These are phyloP conservation scores for Periophthalmodon schlosseri DNA, from an alignment of 2,113 vertebrate species.

Conservation along the genomic window DNA sequence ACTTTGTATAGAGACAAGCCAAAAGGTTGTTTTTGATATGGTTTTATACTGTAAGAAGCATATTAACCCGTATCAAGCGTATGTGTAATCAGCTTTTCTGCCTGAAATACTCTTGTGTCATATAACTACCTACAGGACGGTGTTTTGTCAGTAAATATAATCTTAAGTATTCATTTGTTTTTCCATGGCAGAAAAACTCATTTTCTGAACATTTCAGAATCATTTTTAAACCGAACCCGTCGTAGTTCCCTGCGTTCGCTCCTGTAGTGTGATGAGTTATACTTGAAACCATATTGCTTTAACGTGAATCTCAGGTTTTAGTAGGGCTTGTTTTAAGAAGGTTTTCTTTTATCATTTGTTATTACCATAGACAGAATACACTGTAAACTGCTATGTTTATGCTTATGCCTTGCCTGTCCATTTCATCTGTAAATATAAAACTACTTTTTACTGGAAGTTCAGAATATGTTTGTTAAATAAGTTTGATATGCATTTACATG, in stretches of 20 bases:
- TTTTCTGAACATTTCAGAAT: slow-evolving; percentile 74
- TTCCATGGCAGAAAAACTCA: slow-evolving; percentile 42
- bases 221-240: slow-evolving; percentile 63
- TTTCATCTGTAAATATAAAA: slow-evolving; percentile 50
- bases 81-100: slow-evolving; percentile 51
- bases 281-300: slow-evolving; percentile 72
- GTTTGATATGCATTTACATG: slow-evolving; percentile 69
- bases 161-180: slow-evolving; percentile 58
- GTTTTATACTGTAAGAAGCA: slow-evolving; percentile 65
- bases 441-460: slow-evolving; percentile 63
- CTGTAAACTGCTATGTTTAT: slow-evolving; percentile 53
- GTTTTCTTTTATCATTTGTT: slow-evolving; percentile 29
- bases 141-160: slow-evolving; percentile 42
- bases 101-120: slow-evolving; percentile 48
- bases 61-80: slow-evolving; percentile 50
- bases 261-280: slow-evolving; percentile 60
- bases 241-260: slow-evolving; percentile 56
- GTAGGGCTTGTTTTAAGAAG: slow-evolving; percentile 33
- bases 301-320: slow-evolving; percentile 73
- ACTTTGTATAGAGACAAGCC: slow-evolving; percentile 55
- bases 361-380: slow-evolving; percentile 45
- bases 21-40: slow-evolving; percentile 51
- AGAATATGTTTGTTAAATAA: slow-evolving; percentile 63
- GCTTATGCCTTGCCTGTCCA: slow-evolving; percentile 56
- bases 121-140: slow-evolving; percentile 45